A percentile compares a stretch with the other conserved stretches of the same genome.
phyloP scores from a whole-genome alignment of 2,113 vertebrate genomes.

The Oreotragus oreotragus region DNA sequence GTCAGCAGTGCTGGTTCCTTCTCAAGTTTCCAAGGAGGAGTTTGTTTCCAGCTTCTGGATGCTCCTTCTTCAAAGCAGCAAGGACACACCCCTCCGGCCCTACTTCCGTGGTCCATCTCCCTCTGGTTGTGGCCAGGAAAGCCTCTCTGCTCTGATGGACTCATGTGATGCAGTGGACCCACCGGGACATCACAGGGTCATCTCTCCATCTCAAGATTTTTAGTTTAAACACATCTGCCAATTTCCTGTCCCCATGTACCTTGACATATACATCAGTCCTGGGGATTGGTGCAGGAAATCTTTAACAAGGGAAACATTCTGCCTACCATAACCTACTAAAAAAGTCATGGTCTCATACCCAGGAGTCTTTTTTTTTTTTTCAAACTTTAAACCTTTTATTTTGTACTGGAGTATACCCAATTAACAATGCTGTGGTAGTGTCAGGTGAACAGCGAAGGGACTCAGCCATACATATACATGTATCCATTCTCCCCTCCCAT shows the following conservation, averaged over 20 bases:
- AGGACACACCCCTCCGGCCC: not conserved
- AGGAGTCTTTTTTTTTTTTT: not conserved
- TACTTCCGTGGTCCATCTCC: not conserved
- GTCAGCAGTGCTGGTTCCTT: not conserved
- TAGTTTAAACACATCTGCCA: not conserved
- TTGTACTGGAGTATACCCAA: not conserved
- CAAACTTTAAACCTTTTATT: not conserved
- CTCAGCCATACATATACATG: no score
- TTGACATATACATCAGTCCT: not conserved
- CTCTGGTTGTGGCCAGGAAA: not conserved
- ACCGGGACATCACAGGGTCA: not conserved
- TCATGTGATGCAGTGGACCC: not conserved
- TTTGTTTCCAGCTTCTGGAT: not conserved
- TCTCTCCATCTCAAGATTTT: not conserved
- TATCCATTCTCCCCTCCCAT: not conserved
- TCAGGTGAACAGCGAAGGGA: no score
- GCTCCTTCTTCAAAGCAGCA: not conserved
- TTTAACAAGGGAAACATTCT: not conserved
- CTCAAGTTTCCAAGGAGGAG: not conserved
- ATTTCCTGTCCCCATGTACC: not conserved
- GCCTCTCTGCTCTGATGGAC: not conserved
- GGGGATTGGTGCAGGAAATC: not conserved
- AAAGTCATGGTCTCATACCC: not conserved
- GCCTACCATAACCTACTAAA: not conserved
- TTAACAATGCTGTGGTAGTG: no score